A percentile compares a stretch with the other conserved stretches of the same genome.
These are phyloP conservation scores for Tetheella fluctuosa DNA, from an alignment of 2,888 invertebrate genomes.

Conservation along the genomic window DNA sequence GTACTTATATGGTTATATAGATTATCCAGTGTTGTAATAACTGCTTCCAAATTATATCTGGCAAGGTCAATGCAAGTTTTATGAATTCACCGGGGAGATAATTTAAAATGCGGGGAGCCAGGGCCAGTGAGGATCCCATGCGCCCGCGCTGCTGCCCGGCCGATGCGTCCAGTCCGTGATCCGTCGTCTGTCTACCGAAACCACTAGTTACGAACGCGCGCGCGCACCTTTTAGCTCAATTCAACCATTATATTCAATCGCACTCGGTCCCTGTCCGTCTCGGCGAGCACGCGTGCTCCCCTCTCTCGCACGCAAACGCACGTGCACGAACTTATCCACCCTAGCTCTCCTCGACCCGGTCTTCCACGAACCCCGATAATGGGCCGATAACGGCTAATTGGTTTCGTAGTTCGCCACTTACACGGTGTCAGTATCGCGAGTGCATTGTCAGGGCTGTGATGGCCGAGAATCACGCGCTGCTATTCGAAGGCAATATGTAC, in stretches of 20 bases:
- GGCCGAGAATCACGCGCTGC: conserved; percentile 72
- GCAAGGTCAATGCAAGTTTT: not conserved
- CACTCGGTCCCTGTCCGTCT: conserved; percentile 59
- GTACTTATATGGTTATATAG: too few species aligned
- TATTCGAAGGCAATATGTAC: conserved; percentile 58
- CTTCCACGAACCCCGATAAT: conserved; percentile 66
- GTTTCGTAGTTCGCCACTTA: conserved; percentile 36
- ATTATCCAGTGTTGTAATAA: not conserved
- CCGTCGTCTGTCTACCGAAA: not conserved
- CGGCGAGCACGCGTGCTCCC: conserved; percentile 54
- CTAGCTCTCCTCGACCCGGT: conserved; percentile 29
- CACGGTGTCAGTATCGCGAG: conserved; percentile 50
- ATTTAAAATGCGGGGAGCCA: not conserved
- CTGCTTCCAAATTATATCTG: too few species aligned
- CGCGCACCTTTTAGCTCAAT: conserved; percentile 18
- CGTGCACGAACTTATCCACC: conserved; percentile 42
- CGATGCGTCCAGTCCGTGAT: not conserved
- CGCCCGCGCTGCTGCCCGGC: not conserved
- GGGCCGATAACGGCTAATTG: conserved; percentile 64
- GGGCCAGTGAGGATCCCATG: not conserved
- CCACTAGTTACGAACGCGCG: conserved; percentile 24
- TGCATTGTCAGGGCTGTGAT: conserved; percentile 65
- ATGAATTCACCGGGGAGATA: not conserved
- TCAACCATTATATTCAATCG: conserved; percentile 15
- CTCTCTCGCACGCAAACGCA: conserved; percentile 34